A percentile compares a stretch with the other conserved stretches of the same genome.
Conservation (phyloP, 2,113 vertebrate genomes). For the Dissostichus mawsoni region DNA sequence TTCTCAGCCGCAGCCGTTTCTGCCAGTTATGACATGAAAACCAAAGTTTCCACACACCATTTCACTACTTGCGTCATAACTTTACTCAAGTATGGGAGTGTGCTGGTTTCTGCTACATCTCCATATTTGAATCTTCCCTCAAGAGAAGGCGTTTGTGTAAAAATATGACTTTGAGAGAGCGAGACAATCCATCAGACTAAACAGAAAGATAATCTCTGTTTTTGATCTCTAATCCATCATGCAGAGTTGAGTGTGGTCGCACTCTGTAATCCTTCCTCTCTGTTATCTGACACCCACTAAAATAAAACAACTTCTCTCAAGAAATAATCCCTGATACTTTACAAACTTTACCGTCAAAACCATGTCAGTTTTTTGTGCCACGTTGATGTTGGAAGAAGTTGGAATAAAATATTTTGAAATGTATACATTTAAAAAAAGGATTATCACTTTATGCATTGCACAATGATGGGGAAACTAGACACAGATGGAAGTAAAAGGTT, state of each 20-base stretch:
- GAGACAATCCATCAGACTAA: not conserved
- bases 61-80: not conserved
- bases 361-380: not conserved
- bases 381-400: not conserved
- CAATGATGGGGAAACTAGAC: not conserved
- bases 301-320: not conserved
- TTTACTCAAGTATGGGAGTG: not conserved
- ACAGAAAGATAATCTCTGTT: constrained; percentile 17
- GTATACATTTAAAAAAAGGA: not conserved
- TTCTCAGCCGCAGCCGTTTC: not conserved
- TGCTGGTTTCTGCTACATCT: not conserved
- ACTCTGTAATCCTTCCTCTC: not conserved
- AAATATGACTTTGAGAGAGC: not conserved
- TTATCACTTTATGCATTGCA: not conserved
- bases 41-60: not conserved
- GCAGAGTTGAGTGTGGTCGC: not conserved
- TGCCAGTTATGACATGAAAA: not conserved
- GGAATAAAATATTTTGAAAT: not conserved
- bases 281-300: not conserved
- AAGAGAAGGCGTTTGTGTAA: not conserved
- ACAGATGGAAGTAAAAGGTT: not conserved
- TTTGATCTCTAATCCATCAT: constrained; percentile 18
- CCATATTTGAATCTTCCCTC: not conserved
- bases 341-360: not conserved
- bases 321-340: not conserved